Evolutionary conservation across 37 sponge, comb jelly and placozoan genomes (phyloP).

Genomic region (Cladorhizidae sp.): DNA sequence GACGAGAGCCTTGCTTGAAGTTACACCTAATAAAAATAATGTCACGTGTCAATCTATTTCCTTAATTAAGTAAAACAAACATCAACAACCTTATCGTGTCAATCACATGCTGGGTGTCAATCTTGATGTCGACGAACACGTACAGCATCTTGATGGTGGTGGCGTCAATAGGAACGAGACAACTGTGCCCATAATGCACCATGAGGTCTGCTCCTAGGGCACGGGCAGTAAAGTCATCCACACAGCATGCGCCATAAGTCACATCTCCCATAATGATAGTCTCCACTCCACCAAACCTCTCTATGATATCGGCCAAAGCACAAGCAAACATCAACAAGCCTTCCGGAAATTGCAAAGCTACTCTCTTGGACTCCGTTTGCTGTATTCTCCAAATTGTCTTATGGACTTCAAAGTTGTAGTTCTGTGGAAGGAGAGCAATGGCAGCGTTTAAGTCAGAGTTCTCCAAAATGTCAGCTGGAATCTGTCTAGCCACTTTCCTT

Average conservation of each 20-base stretch:
- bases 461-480: conserved; percentile 74
- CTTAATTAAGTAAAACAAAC: no score
- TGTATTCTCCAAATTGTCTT: conserved; percentile 90
- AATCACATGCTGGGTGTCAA: conserved; percentile 88
- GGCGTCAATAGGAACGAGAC: conserved; percentile 84
- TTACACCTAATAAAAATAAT: conserved; percentile 27
- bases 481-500: conserved; percentile 61
- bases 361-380: conserved; percentile 60
- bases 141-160: conserved; percentile 88
- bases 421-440: conserved; percentile 73
- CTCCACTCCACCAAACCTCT: conserved; percentile 78
- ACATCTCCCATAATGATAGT: conserved; percentile 95
- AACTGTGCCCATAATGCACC: conserved; percentile 97
- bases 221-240: conserved; percentile 94
- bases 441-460: conserved; percentile 73
- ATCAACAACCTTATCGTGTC: conserved; percentile 51
- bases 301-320: conserved; percentile 85
- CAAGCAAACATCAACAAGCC: conserved; percentile 90
- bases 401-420: conserved; percentile 97
- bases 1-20: conserved; percentile 43
- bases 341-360: conserved; percentile 95
- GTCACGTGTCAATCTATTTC: no score
- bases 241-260: conserved; percentile 97
- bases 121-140: conserved; percentile 95
- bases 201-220: conserved; percentile 89